Percentiles rank a stretch among this genome's conserved stretches.
phyloP scores from a whole-genome alignment of 2,888 invertebrate genomes.

The Meandrusa payeni region DNA sequence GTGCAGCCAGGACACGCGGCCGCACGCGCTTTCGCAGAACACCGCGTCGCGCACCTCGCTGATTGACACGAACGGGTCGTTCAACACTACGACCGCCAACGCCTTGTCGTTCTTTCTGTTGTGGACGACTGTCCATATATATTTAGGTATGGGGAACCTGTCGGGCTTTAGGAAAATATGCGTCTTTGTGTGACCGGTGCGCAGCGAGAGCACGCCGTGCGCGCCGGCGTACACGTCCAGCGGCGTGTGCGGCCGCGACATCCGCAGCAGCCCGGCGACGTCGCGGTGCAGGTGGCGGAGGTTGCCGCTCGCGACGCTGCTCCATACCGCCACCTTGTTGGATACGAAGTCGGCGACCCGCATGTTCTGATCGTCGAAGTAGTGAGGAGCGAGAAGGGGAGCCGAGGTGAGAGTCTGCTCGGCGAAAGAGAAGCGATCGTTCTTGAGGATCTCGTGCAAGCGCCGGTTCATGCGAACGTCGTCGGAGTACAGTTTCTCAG shows the following conservation, averaged over 20 bases:
- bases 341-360: conserved; percentile 61
- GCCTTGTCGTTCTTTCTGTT: conserved; percentile 35
- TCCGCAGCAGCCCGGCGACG: conserved; percentile 40
- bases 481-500: conserved; percentile 62
- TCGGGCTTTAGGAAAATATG: conserved; percentile 34
- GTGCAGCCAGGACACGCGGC: conserved; percentile 50
- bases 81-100: conserved; percentile 55
- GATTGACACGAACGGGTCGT: conserved; percentile 69
- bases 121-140: conserved; percentile 61
- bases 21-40: conserved; percentile 65
- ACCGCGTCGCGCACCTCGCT: conserved; percentile 63
- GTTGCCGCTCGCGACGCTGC: conserved; percentile 59
- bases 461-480: conserved; percentile 51
- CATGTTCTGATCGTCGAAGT: conserved; percentile 60
- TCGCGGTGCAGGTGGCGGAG: conserved; percentile 56
- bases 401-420: conserved; percentile 53
- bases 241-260: conserved; percentile 30
- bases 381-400: conserved; percentile 46
- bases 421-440: conserved; percentile 52
- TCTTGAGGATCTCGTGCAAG: conserved; percentile 52
- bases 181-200: conserved; percentile 26
- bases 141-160: conserved; percentile 65
- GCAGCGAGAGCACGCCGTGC: conserved; percentile 38
- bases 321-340: conserved; percentile 59
- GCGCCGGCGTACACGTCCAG: conserved; percentile 45